Evolutionary conservation across 2,113 vertebrate genomes (phyloP).

Genomic region (Hassar affinis): DNA sequence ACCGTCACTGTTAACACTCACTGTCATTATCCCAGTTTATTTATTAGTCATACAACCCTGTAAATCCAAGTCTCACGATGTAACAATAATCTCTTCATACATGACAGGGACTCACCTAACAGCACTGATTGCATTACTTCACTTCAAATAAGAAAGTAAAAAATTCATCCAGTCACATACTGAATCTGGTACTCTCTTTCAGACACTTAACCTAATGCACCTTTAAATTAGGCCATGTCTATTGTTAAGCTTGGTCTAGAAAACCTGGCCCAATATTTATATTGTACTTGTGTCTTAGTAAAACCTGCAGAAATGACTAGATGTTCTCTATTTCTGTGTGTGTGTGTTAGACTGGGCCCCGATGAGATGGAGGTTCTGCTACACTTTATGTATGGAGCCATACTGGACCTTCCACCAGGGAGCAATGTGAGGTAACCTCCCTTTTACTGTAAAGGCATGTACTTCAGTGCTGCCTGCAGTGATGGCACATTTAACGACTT

Average conservation of each 20-base stretch:
- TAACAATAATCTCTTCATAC: no score
- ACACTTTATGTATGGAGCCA: conserved; percentile 90
- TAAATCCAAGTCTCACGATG: no score
- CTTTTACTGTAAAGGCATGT: neutral
- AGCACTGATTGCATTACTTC: no score
- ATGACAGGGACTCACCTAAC: no score
- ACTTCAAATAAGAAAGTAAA: no score
- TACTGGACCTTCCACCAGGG: conserved; percentile 82
- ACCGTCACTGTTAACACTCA: no score
- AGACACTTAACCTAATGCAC: neutral
- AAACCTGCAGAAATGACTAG: neutral
- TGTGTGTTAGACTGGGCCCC: conserved; percentile 75
- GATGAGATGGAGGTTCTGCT: conserved; percentile 86
- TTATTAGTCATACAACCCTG: no score
- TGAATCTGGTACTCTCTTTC: no score
- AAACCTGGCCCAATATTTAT: neutral
- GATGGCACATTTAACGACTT: neutral
- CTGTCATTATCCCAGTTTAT: no score
- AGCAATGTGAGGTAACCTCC: conserved; percentile 79
- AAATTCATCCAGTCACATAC: no score
- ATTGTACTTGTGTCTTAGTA: neutral
- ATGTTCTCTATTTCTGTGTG: neutral
- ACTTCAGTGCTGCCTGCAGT: neutral
- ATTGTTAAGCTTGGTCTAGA: neutral
- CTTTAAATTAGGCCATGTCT: neutral